Evolutionary conservation across 1,140 invertebrate genomes (phyloP).

Genomic region (Sycobia sp.): DNA sequence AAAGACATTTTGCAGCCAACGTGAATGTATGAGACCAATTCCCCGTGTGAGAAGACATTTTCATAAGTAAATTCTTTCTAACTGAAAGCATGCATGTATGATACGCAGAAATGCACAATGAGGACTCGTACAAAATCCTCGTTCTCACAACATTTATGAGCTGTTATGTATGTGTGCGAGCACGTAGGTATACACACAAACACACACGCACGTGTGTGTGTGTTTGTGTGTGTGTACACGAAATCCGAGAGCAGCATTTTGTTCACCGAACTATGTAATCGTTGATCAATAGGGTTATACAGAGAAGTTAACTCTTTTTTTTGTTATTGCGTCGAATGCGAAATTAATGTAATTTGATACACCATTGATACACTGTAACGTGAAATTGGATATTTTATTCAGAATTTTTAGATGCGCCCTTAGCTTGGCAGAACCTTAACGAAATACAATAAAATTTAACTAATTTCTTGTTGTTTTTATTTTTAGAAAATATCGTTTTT

Average conservation of each 20-base stretch:
- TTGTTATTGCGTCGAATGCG: background rate
- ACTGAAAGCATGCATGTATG: too few species aligned
- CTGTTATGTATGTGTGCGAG: too few species aligned
- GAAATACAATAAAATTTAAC: too few species aligned
- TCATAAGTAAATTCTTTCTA: background rate
- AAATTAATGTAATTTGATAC: constrained; percentile 10
- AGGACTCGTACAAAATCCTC: background rate
- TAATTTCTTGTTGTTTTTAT: too few species aligned
- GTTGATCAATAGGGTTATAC: background rate
- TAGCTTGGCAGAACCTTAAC: too few species aligned
- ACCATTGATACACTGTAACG: constrained; percentile 2
- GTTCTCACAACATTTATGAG: background rate
- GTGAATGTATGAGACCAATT: too few species aligned
- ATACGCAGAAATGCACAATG: too few species aligned
- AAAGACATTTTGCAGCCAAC: too few species aligned
- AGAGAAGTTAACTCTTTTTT: constrained; percentile 12
- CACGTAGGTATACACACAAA: too few species aligned
- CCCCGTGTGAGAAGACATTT: too few species aligned
- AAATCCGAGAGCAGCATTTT: background rate
- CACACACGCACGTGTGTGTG: too few species aligned
- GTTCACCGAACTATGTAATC: background rate
- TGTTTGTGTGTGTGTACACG: background rate
- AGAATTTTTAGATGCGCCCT: constrained; percentile 1
- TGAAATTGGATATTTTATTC: constrained; percentile 21
- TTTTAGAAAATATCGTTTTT: too few species aligned